Conservation (phyloP, 2,888 invertebrate species). For the Macrosiphum euphorbiae region DNA sequence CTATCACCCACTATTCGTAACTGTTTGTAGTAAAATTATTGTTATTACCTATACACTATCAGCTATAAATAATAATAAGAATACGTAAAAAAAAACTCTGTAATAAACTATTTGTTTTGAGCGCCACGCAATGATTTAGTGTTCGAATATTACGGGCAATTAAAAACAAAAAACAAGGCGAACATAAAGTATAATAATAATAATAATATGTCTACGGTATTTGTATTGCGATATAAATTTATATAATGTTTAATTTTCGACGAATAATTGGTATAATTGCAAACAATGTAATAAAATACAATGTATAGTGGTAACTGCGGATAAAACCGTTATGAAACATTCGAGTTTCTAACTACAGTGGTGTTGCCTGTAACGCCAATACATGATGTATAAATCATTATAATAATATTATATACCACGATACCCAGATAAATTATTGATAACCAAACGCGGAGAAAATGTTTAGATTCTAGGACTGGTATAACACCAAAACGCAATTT, state of each 20-base stretch:
- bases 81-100: no score
- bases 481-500: not conserved
- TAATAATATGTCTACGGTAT: not conserved
- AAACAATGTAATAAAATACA: not conserved
- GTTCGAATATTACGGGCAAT: not conserved
- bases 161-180: not conserved
- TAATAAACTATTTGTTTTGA: not conserved
- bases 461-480: not conserved
- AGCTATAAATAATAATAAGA: not conserved
- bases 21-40: no score
- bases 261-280: not conserved
- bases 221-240: not conserved
- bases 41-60: no score
- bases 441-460: not conserved
- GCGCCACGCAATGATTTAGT: not conserved
- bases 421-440: no score
- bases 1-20: no score
- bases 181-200: not conserved
- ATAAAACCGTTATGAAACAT: conserved; percentile 1
- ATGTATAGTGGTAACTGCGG: not conserved
- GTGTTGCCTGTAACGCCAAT: not conserved
- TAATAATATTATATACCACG: not conserved
- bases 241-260: not conserved
- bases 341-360: not conserved
- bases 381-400: not conserved